phyloP scores from a whole-genome alignment of 2,888 invertebrate genomes.

The Ophioninae sp. region DNA sequence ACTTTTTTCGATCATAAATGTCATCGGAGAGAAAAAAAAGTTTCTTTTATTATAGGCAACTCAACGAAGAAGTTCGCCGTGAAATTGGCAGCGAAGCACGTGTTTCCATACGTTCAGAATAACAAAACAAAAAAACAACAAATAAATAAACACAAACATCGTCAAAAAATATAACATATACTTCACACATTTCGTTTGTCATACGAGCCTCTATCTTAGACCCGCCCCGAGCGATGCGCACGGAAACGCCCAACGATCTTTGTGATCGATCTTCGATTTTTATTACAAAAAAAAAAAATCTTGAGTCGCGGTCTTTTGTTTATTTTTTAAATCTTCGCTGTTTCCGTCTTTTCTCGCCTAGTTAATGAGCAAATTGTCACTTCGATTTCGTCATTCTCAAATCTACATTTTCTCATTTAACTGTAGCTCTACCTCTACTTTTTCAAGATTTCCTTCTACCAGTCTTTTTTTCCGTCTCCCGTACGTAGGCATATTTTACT shows the following conservation, averaged over 20 bases:
- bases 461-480: conserved; percentile 78
- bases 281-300: not conserved
- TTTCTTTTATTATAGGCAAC: not conserved
- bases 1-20: not conserved
- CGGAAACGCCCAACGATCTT: not conserved
- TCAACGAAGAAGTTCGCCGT: not conserved
- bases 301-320: not conserved
- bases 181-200: not conserved
- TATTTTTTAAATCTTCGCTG: conserved; percentile 22
- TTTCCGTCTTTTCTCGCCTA: conserved; percentile 47
- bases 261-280: conserved; percentile 1
- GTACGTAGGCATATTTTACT: conserved; percentile 71
- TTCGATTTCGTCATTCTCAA: conserved; percentile 54
- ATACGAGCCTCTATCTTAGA: not conserved
- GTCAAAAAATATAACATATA: not conserved
- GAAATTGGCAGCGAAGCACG: not conserved
- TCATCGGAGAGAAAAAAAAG: not conserved
- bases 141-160: not conserved
- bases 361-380: conserved; percentile 62
- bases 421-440: conserved; percentile 69
- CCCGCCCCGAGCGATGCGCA: not conserved
- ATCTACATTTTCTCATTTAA: conserved; percentile 65
- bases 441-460: conserved; percentile 74
- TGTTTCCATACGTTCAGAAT: not conserved
- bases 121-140: not conserved